These are phyloP conservation scores for Falco biarmicus DNA, from an alignment of 2,797 vertebrate genomes.

Conservation along the genomic window DNA sequence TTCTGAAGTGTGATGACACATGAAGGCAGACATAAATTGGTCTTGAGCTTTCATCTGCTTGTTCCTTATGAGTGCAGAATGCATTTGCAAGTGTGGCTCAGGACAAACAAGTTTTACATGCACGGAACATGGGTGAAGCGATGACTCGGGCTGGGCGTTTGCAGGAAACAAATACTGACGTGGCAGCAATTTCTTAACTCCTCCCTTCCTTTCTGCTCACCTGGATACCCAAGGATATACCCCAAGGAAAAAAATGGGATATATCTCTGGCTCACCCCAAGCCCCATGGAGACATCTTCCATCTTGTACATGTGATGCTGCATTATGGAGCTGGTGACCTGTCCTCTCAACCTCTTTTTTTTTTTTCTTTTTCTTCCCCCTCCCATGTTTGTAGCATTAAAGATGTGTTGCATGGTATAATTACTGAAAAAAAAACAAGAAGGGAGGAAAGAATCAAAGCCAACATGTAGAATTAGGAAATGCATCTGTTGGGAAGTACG, in stretches of 20 bases:
- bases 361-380: background rate
- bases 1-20: background rate
- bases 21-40: background rate
- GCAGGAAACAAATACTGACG: background rate
- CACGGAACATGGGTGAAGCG: background rate
- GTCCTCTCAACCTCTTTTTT: background rate
- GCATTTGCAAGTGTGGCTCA: background rate
- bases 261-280: background rate
- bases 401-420: background rate
- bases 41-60: background rate
- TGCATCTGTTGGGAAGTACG: background rate
- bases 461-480: background rate
- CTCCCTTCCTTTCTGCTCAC: background rate
- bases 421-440: background rate
- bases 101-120: background rate
- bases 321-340: background rate
- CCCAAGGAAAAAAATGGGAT: background rate
- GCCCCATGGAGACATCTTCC: background rate
- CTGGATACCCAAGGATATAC: background rate
- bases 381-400: fast-evolving
- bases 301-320: background rate
- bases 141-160: background rate
- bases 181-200: background rate
- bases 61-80: background rate
- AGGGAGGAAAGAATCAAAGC: background rate